Base-by-base conservation (phyloP, 1,140 invertebrate species). In the Papilio xuthus region DNA sequence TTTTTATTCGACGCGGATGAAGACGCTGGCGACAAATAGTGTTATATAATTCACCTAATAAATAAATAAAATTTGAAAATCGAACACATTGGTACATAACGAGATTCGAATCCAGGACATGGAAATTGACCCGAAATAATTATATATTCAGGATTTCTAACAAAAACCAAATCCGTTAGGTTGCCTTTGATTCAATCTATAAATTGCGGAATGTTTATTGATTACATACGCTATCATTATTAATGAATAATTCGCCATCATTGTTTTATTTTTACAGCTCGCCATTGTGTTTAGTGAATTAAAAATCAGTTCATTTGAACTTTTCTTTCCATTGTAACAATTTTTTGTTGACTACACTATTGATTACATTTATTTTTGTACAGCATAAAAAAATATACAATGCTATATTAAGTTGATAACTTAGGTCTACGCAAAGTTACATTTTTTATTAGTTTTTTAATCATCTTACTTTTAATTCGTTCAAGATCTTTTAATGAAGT, bases 261-360 rank as follows among this genome's bases (percentile, higher is more conserved):
- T 72, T 73, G 71, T 73, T 73, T 73, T 73, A 47, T 73, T 47
- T 72, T 73, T 73, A 47, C 42, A 47, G 41, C 50, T 47, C 23
- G 71, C 71, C 23, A 73, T 73, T 73, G 71, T 50, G 18, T 70
- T 37, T 8, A n/a, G 42, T 73, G 42, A 44, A 73, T 73, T 42
- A 71, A 71, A 42, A 26, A 73, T 47, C 71, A 20, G 4, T 73
- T 73, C 71, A 44, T 73, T n/a, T 70, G 28, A 1, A 41, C 18
- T 73, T 73, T 73, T 73, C 71, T 26, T 73, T 47, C 10, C 23
- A 42, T 47, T 28, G 23, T 28, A 41, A n/a, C 37, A 26, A 0
- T 71, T 71, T 71, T 71, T 47, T 72, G 18, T 42, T 41, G 42
- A 63, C 12, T 28, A 28, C n/a, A 41, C 20, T 13, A 72, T 13